Percentiles rank a stretch among this genome's conserved stretches.
Conservation (phyloP, 2,113 vertebrate species). For the Eudyptes chrysolophus region DNA sequence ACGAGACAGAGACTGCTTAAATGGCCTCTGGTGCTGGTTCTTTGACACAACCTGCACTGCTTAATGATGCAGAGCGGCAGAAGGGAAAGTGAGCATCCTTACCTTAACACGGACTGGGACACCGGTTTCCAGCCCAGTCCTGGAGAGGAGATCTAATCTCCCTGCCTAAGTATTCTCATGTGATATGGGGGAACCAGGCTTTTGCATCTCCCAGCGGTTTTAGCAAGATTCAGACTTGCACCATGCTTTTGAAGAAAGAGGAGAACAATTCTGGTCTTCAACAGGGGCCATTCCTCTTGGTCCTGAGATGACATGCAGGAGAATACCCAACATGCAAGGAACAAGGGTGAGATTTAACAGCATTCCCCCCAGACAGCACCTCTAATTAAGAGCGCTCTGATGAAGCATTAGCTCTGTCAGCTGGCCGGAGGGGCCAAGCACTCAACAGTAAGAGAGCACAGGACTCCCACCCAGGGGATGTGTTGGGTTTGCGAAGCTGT, state of each 20-base stretch:
- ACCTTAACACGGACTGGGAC: background rate
- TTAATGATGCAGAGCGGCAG: background rate
- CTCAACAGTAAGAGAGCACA: background rate
- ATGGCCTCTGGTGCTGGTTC: background rate
- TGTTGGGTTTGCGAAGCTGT: accelerated
- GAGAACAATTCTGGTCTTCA: background rate
- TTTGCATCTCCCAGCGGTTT: background rate
- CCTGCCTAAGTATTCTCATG: background rate
- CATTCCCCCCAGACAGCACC: background rate
- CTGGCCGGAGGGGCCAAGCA: background rate
- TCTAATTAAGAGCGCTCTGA: background rate
- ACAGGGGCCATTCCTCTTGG: background rate
- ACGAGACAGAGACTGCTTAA: background rate
- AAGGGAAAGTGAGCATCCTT: background rate
- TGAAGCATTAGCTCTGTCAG: background rate
- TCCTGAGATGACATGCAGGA: background rate
- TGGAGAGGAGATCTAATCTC: background rate
- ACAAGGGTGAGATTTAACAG: background rate
- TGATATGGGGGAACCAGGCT: background rate
- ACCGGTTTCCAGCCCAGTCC: background rate
- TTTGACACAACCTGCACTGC: background rate
- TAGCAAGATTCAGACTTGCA: background rate
- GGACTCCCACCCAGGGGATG: background rate
- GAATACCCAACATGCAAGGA: background rate
- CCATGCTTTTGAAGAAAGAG: background rate